Conservation (phyloP, 1,140 invertebrate species). For the Microvelia longipes region DNA sequence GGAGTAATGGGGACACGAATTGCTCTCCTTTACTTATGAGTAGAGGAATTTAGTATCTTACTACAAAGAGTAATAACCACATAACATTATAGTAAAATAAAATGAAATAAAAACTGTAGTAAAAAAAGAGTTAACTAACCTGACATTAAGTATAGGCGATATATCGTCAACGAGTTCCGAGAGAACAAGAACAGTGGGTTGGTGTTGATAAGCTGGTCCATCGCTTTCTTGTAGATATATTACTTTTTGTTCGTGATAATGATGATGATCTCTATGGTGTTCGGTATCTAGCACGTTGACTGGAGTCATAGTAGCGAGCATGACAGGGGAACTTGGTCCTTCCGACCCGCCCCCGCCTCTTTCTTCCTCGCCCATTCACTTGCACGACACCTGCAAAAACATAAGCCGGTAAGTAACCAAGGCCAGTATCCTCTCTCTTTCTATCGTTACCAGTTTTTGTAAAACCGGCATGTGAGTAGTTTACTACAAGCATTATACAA, state of each 20-base stretch:
- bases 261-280: neutral
- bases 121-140: neutral
- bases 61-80: too few species aligned
- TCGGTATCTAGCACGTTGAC: neutral
- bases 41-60: too few species aligned
- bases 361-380: neutral
- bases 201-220: neutral
- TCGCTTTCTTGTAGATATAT: neutral
- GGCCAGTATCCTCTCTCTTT: too few species aligned
- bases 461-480: too few species aligned
- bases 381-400: neutral
- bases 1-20: too few species aligned
- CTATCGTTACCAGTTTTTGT: too few species aligned
- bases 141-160: neutral
- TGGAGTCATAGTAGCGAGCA: neutral
- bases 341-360: neutral
- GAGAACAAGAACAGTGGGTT: neutral
- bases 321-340: neutral
- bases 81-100: too few species aligned
- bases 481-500: too few species aligned
- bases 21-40: too few species aligned
- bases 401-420: too few species aligned
- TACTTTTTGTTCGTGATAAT: neutral
- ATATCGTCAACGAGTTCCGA: slow-evolving; percentile 2
- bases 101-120: neutral